Conservation (phyloP, 2,797 vertebrate genomes). For the Cebuella pygmaea region DNA sequence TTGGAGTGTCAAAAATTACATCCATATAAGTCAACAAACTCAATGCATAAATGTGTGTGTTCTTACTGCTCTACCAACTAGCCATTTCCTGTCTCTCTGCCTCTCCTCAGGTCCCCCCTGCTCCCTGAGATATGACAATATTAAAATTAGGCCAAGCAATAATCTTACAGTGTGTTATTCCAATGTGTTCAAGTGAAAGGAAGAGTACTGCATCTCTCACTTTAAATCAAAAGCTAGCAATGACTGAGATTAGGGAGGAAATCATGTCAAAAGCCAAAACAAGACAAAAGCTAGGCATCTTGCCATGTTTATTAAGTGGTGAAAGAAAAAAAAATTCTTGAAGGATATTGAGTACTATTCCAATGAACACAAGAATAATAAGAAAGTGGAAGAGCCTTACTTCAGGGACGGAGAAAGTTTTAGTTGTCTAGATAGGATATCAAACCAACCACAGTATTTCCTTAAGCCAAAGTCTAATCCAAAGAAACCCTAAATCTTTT, state of each 20-base stretch:
- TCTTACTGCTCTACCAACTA: neutral
- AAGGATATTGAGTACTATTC: neutral
- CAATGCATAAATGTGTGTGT: neutral
- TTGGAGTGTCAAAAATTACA: neutral
- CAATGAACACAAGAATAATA: neutral
- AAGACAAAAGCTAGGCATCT: neutral
- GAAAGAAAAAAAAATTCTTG: neutral
- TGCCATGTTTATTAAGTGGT: neutral
- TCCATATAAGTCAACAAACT: neutral
- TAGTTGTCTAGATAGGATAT: neutral
- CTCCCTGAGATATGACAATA: neutral
- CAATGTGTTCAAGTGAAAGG: neutral
- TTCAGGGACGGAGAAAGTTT: neutral
- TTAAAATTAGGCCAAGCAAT: neutral
- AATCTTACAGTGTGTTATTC: neutral
- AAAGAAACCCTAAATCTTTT: neutral
- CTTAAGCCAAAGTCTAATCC: neutral
- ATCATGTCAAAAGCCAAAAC: neutral
- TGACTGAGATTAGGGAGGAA: neutral
- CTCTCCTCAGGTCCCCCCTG: neutral
- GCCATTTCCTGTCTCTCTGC: neutral
- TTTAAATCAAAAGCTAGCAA: neutral
- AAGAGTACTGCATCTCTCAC: neutral
- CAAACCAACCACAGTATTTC: neutral
- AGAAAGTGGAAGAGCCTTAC: neutral